Conservation (phyloP, 2,888 invertebrate species). For the Synergus itoensis region DNA sequence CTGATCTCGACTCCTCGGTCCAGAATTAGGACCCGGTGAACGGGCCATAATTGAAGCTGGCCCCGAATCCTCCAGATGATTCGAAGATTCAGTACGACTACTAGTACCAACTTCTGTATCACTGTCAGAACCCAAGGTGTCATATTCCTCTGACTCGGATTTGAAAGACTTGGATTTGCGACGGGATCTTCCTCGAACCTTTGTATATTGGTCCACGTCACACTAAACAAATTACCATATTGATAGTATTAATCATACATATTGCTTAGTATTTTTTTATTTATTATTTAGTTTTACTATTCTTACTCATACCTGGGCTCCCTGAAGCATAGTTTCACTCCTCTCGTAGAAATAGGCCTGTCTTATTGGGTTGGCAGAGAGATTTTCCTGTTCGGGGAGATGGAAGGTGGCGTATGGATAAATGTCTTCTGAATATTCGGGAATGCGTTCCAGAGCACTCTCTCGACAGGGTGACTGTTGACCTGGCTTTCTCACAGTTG, state of each 20-base stretch:
- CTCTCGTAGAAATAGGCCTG: conserved; percentile 76
- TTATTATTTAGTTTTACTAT: neutral
- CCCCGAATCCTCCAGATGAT: conserved; percentile 78
- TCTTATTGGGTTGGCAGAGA: conserved; percentile 78
- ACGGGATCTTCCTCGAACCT: conserved; percentile 75
- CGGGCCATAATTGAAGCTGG: conserved; percentile 72
- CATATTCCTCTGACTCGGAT: conserved; percentile 81
- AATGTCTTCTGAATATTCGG: conserved; percentile 82
- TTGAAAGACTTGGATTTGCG: conserved; percentile 80
- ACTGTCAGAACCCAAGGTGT: conserved; percentile 80
- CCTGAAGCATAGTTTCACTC: conserved; percentile 74
- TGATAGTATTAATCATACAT: neutral
- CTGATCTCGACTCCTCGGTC: conserved; percentile 77
- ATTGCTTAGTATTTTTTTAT: no score
- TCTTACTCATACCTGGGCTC: conserved; percentile 68
- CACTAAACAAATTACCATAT: conserved; percentile 62
- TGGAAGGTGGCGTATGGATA: conserved; percentile 83
- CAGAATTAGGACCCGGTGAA: conserved; percentile 76
- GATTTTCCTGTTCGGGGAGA: conserved; percentile 80
- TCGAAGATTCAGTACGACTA: conserved; percentile 79
- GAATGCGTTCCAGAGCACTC: conserved; percentile 79
- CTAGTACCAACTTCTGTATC: conserved; percentile 79
- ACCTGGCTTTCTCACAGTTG: conserved; percentile 79
- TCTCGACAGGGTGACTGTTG: conserved; percentile 77
- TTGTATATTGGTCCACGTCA: conserved; percentile 73